Evolutionary conservation across 2,113 vertebrate species (phyloP).

Genomic region (Sisor rabdophorus): DNA sequence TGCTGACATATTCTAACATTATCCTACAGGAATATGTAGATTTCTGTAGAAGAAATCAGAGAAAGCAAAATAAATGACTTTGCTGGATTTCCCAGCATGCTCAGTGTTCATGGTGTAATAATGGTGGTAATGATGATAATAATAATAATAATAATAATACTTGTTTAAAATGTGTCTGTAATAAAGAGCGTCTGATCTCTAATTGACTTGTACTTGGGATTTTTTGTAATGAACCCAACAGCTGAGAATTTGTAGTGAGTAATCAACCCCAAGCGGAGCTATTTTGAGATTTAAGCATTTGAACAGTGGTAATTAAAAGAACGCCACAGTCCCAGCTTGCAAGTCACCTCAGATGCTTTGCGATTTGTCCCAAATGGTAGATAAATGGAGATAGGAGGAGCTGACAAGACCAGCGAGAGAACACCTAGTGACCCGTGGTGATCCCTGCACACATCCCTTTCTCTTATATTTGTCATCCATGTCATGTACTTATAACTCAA

Average conservation of each 20-base stretch:
- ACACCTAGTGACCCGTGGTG: constrained; percentile 11
- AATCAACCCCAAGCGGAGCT: constrained; percentile 22
- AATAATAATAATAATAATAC: neutral
- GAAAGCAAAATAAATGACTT: neutral
- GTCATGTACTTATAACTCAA: constrained; percentile 64
- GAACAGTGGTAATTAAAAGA: constrained; percentile 17
- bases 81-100: neutral
- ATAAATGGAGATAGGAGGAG: neutral
- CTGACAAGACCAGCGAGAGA: constrained; percentile 2
- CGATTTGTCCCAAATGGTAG: constrained; percentile 26
- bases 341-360: constrained; percentile 37
- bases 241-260: constrained; percentile 14
- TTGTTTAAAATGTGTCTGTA: neutral
- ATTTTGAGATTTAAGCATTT: constrained; percentile 33
- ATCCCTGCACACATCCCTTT: constrained; percentile 46
- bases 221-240: constrained; percentile 9
- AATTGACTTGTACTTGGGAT: constrained; percentile 5
- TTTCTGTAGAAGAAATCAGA: neutral
- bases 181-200: constrained; percentile 8
- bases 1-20: neutral
- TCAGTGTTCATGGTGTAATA: neutral
- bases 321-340: constrained; percentile 7
- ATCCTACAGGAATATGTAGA: neutral
- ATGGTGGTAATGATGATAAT: constrained; percentile 1
- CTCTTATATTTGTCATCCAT: constrained; percentile 60